Base-by-base conservation (phyloP, 2,888 invertebrate species). In the Onchidella celtica region DNA sequence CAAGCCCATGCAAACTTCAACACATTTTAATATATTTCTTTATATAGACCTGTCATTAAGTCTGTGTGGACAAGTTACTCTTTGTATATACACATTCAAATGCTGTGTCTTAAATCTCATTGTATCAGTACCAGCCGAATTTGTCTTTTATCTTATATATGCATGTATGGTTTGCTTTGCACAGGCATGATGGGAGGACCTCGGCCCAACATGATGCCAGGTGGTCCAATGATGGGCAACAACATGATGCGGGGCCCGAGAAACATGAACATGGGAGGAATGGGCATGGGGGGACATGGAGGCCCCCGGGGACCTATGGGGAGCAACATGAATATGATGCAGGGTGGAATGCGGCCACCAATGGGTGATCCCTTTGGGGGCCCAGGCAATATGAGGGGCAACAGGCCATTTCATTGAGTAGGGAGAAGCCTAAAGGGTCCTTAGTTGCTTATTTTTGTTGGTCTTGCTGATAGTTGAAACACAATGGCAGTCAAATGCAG, bases 131-230 rank as follows among this genome's bases (percentile, higher is more conserved):
- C n/a, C n/a, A n/a, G n/a, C n/a, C n/a, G n/a, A n/a, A n/a, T n/a
- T n/a, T n/a, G n/a, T n/a, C n/a, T n/a, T n/a, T n/a, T n/a, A n/a
- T n/a, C n/a, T n/a, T n/a, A n/a, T n/a, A n/a, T n/a, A n/a, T n/a
- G n/a, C n/a, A n/a, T n/a, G n/a, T n/a, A n/a, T n/a, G n/a, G n/a
- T n/a, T n/a, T n/a, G 66, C 3, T 65, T 65, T 9, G 29, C 2
- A 29, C 75, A 81, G 81, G 81, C 36, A 81, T 81, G 81, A 81
- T 81, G 81, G 81, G 81, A 29, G 81, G 81, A 47, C 81, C 74
- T n/a, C 40, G 75, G 32, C 75, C 68, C 21, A 66, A 66, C 59
- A 69, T 74, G 69, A 81, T 81, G 74, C 74, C 24, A 6, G 65
- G 65, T 27, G 75, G 75, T 40, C 74, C 57, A 4, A 75, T 75